Conservation (phyloP, 2,797 vertebrate species). For the Hafferia zeledoni region DNA sequence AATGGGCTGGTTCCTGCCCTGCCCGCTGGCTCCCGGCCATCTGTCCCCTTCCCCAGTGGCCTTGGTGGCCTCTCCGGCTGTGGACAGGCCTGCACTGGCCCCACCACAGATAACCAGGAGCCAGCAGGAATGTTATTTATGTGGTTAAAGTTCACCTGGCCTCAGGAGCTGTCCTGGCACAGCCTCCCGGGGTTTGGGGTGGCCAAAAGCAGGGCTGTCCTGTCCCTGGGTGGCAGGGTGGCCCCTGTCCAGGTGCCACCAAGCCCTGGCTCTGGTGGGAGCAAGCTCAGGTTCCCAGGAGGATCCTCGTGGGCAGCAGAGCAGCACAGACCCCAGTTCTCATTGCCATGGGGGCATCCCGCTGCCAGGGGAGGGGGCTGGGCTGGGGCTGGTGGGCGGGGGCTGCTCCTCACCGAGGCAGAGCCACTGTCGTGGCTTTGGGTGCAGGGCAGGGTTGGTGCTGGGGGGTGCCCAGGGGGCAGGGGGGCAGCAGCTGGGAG, state of each 20-base stretch:
- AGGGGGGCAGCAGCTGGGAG: neutral
- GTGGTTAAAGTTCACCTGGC: neutral
- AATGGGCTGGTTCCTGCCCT: neutral
- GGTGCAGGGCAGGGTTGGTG: neutral
- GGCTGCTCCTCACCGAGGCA: neutral
- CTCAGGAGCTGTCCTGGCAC: accelerated
- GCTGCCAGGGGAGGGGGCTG: accelerated
- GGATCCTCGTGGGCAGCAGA: neutral
- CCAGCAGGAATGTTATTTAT: neutral
- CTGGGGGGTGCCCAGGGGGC: neutral
- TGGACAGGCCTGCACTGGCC: neutral
- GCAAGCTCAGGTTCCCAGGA: neutral
- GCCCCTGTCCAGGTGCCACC: neutral
- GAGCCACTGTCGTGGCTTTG: neutral
- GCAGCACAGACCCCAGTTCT: neutral
- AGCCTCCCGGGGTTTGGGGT: accelerated
- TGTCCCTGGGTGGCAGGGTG: neutral
- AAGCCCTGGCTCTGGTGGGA: neutral
- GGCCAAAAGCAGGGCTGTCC: neutral
- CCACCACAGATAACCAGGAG: neutral
- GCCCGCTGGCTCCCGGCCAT: accelerated
- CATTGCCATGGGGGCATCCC: neutral
- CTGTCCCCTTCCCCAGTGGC: neutral
- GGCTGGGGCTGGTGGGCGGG: neutral
- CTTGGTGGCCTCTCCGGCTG: neutral